These are phyloP conservation scores for Drosophila micromelanica DNA, from an alignment of 1,140 invertebrate genomes.

Conservation along the genomic window DNA sequence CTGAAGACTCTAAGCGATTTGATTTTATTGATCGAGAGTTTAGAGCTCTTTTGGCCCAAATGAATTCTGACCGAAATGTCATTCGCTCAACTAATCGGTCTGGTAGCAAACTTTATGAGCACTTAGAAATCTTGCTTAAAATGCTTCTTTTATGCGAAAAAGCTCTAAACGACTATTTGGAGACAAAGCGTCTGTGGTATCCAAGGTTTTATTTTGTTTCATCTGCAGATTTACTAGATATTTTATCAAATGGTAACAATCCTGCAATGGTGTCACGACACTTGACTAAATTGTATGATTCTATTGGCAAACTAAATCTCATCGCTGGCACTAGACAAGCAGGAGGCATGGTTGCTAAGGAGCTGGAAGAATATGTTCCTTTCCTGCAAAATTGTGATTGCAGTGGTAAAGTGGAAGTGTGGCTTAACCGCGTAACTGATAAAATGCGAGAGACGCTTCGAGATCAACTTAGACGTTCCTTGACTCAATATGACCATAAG, in stretches of 20 bases:
- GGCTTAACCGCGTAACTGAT: slow-evolving; percentile 94
- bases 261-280: slow-evolving; percentile 93
- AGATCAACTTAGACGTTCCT: slow-evolving; percentile 91
- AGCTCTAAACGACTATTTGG: slow-evolving; percentile 96
- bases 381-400: slow-evolving; percentile 92
- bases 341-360: slow-evolving; percentile 93
- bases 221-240: slow-evolving; percentile 96
- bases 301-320: slow-evolving; percentile 93
- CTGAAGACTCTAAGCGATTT: slow-evolving; percentile 95
- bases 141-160: slow-evolving; percentile 95
- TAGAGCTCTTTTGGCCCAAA: slow-evolving; percentile 86
- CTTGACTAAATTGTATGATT: slow-evolving; percentile 97
- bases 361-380: slow-evolving; percentile 90
- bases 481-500: slow-evolving; percentile 95
- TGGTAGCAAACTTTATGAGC: slow-evolving; percentile 88
- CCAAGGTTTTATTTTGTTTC: slow-evolving; percentile 98
- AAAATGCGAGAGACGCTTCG: slow-evolving; percentile 92
- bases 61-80: slow-evolving; percentile 89
- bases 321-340: slow-evolving; percentile 85
- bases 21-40: slow-evolving; percentile 95
- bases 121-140: slow-evolving; percentile 90
- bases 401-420: slow-evolving; percentile 94
- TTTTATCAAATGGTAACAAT: slow-evolving; percentile 97
- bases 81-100: slow-evolving; percentile 93
- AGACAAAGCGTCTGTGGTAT: slow-evolving; percentile 96